Evolutionary conservation across 2,797 vertebrate species (phyloP).

Genomic region (Agapornis canus): DNA sequence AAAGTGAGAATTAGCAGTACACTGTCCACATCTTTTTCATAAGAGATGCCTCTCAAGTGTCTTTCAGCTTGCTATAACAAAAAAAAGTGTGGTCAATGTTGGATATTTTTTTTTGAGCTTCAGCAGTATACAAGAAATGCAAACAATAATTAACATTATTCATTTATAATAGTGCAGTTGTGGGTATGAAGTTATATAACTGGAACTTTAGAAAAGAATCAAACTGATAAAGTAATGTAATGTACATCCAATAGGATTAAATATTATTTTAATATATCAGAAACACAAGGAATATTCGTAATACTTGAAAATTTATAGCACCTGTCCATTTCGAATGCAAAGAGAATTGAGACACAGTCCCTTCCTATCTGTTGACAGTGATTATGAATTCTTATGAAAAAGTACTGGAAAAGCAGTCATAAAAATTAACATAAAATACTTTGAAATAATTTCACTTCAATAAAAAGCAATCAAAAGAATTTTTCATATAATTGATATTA

Average conservation of each 20-base stretch:
- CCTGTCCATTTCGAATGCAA: not conserved
- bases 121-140: not conserved
- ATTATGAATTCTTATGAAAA: not conserved
- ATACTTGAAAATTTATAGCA: not conserved
- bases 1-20: not conserved
- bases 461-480: not conserved
- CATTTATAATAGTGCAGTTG: not conserved
- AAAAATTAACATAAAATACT: not conserved
- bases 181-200: not conserved
- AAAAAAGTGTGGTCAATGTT: fast-evolving
- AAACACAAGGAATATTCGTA: not conserved
- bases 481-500: not conserved
- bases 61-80: not conserved
- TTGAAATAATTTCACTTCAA: not conserved
- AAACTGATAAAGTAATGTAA: not conserved
- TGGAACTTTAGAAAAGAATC: not conserved
- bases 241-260: not conserved
- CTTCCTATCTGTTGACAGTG: not conserved
- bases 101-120: not conserved
- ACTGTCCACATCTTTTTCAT: not conserved
- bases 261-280: not conserved
- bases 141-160: not conserved
- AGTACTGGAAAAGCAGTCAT: not conserved
- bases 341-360: not conserved
- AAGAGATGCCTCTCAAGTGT: not conserved